Conservation (phyloP, 2,797 vertebrate species). For the Garrulus glandarius region DNA sequence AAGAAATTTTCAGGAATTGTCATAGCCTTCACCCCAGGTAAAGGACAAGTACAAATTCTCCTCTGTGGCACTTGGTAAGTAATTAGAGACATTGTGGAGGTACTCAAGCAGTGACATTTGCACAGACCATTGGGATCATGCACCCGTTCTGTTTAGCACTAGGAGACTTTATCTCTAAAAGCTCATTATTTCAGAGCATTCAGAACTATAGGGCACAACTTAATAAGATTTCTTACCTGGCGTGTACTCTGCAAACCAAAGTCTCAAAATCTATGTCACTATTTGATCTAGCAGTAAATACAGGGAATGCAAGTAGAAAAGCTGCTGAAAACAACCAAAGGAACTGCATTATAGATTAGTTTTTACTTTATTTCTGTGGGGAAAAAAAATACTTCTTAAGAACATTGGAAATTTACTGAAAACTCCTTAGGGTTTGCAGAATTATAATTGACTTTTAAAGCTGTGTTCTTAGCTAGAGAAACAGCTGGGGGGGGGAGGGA, state of each 20-base stretch:
- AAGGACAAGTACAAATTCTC: neutral
- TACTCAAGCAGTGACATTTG: neutral
- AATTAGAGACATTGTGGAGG: neutral
- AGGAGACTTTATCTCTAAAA: neutral
- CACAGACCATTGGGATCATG: neutral
- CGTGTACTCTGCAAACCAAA: neutral
- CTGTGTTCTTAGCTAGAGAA: neutral
- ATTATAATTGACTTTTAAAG: neutral
- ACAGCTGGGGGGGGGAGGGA: rapidly evolving
- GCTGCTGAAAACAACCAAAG: neutral
- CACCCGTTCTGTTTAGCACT: neutral
- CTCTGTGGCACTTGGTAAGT: neutral
- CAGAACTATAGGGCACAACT: neutral
- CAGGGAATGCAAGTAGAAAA: neutral
- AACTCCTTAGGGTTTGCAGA: neutral
- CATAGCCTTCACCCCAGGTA: neutral
- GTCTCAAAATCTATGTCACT: neutral
- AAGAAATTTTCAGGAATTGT: neutral
- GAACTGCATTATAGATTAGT: neutral
- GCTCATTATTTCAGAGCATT: neutral
- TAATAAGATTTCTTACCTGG: neutral
- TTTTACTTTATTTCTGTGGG: neutral
- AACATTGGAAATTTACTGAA: neutral
- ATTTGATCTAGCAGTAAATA: neutral
- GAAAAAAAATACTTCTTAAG: neutral